Base-by-base conservation (phyloP, 2,113 vertebrate genomes). In the Pantherophis guttatus region DNA sequence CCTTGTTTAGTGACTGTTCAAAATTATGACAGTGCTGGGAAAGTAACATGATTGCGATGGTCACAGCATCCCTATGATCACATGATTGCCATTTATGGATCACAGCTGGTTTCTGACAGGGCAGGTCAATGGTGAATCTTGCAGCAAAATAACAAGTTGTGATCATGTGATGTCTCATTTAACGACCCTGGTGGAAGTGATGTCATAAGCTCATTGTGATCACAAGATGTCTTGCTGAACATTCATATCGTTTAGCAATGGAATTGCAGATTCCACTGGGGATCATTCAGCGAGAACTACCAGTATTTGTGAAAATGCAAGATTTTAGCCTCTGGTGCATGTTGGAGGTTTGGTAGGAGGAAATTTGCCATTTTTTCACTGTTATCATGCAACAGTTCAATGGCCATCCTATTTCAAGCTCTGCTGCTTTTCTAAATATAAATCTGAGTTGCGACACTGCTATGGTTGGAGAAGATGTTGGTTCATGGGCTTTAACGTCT, bases 51-150 rank as follows among this genome's bases (percentile, higher is more conserved):
- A 9, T 9, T 52, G 50, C 10, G 50, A 52, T 8, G 8, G 50
- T 52, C 50, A 52, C 50, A 52, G 50, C 50, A 1, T 52, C 50
- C 50, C 1, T 52, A 8, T 52, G 50, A 52, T 52, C 50, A 52
- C 50, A 52, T 52, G 50, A 52, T 81, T 3, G 33, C 33, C 70
- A 81, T 81, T 44, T 39, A 5, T 81, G 70, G 2, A 3, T 81
- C 33, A 44, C 17, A 81, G 17, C 75, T 39, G 33, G 7, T 21
- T 81, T 39, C 75, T 3, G 17, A 44, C 1, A 81, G 33, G 17
- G 0, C 3, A 39, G 33, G 7, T 39, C 70, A 39, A 9, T 39
- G 70, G 15, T 0, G 7, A 81, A 81, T 2, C 70, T 21, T 0
- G 70, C 33, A 21, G 70, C 19, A 39, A 81, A 81, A 81, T 21